Conservation (phyloP, 2,888 invertebrate species). For the Oxyscelio sp. region DNA sequence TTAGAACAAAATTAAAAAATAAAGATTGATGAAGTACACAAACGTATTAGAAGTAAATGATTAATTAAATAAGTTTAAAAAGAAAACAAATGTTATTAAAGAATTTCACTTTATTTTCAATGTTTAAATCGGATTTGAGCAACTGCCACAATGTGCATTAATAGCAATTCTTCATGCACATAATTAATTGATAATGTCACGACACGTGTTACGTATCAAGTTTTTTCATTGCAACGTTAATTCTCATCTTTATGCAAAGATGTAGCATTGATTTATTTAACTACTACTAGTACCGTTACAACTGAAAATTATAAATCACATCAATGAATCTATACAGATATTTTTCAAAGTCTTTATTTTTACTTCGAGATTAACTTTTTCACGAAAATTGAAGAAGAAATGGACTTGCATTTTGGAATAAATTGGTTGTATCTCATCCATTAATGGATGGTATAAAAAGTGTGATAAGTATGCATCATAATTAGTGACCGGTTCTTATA, state of each 20-base stretch:
- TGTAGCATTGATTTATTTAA: slow-evolving; percentile 27
- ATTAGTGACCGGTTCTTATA: background rate
- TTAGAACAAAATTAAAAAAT: too few relatives aligned
- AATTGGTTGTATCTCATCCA: slow-evolving; percentile 14
- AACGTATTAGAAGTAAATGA: too few relatives aligned
- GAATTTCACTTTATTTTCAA: background rate
- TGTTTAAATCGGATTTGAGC: background rate
- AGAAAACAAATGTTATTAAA: too few relatives aligned
- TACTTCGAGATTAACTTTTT: background rate
- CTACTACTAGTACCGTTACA: background rate
- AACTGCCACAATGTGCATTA: background rate
- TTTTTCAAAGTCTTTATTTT: slow-evolving; percentile 5
- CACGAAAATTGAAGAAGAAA: background rate
- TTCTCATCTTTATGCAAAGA: background rate
- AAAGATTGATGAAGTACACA: too few relatives aligned
- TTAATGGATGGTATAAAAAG: slow-evolving; percentile 5
- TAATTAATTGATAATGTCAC: background rate
- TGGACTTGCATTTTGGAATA: slow-evolving; percentile 6
- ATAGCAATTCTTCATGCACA: background rate
- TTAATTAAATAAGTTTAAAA: too few relatives aligned
- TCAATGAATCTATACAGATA: too few relatives aligned
- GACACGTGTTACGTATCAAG: slow-evolving; percentile 10
- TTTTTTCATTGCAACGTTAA: background rate
- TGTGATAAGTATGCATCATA: slow-evolving; percentile 6
- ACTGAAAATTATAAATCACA: too few relatives aligned